Evolutionary conservation across 1,140 invertebrate species (phyloP).

Genomic region (Listronotus bonariensis): DNA sequence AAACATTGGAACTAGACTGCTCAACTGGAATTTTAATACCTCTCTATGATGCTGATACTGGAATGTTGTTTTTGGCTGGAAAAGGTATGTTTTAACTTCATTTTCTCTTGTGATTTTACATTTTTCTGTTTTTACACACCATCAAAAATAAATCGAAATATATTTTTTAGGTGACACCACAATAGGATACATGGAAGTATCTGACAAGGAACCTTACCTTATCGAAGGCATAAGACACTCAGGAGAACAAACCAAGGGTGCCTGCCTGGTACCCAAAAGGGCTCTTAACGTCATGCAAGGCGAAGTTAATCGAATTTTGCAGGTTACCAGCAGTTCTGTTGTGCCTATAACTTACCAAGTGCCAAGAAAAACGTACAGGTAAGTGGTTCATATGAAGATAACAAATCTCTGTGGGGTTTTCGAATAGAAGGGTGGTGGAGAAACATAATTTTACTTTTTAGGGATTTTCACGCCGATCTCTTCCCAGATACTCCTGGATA

Average conservation of each 20-base stretch:
- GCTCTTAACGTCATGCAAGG: constrained; percentile 92
- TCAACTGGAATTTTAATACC: constrained; percentile 92
- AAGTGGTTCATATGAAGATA: neutral
- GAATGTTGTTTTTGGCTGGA: constrained; percentile 92
- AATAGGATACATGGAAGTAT: constrained; percentile 84
- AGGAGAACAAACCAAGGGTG: constrained; percentile 90
- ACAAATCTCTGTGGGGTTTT: too few relatives aligned
- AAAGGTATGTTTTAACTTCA: constrained; percentile 63
- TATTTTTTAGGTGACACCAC: constrained; percentile 70
- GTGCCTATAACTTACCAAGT: constrained; percentile 94
- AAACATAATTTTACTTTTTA: constrained; percentile 58
- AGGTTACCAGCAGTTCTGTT: constrained; percentile 82
- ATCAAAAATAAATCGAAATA: too few relatives aligned
- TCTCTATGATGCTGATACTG: constrained; percentile 87
- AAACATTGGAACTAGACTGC: constrained; percentile 81
- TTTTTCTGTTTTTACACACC: neutral
- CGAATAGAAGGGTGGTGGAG: too few relatives aligned
- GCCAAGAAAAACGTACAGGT: constrained; percentile 72
- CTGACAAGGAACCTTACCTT: constrained; percentile 80
- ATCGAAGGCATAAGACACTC: constrained; percentile 80
- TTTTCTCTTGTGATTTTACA: neutral
- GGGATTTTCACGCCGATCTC: constrained; percentile 91
- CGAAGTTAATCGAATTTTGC: constrained; percentile 88
- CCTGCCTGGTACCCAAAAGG: constrained; percentile 87
- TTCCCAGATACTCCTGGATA: constrained; percentile 86